Conservation (phyloP, 2,888 invertebrate species). For the Lycaena phlaeas region DNA sequence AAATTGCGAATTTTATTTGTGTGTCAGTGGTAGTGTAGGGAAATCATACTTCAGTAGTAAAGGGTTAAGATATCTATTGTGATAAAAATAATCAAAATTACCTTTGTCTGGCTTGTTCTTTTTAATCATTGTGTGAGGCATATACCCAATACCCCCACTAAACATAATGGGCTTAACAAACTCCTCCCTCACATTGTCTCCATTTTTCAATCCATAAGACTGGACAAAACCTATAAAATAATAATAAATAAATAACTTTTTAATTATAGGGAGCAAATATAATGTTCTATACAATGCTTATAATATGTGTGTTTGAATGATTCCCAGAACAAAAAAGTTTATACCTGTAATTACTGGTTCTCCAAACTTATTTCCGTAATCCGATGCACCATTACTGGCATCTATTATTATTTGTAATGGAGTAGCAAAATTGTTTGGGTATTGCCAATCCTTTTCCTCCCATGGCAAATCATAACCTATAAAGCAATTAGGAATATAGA, state of each 20-base stretch:
- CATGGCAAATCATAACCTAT: conserved; percentile 88
- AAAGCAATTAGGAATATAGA: no score
- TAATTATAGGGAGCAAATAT: neutral
- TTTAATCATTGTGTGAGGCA: conserved; percentile 86
- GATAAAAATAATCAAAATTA: no score
- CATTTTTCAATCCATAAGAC: conserved; percentile 86
- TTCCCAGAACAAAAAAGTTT: no score
- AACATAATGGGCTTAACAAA: conserved; percentile 99
- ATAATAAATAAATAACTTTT: neutral
- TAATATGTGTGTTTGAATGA: no score
- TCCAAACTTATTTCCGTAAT: conserved; percentile 99
- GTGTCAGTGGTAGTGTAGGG: no score
- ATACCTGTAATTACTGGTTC: conserved; percentile 86
- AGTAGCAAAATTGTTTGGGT: conserved; percentile 92
- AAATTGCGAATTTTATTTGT: no score
- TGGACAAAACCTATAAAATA: conserved; percentile 84
- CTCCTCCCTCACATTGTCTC: conserved; percentile 81
- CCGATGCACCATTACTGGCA: conserved; percentile 98
- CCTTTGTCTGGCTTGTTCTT: conserved; percentile 84
- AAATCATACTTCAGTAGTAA: no score
- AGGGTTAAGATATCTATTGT: no score
- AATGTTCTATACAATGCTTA: no score
- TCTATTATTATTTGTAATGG: conserved; percentile 93
- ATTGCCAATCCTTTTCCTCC: conserved; percentile 82
- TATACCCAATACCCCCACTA: conserved; percentile 94